Evolutionary conservation across 2,888 invertebrate species (phyloP).

Genomic region (Nemoura dubitans): DNA sequence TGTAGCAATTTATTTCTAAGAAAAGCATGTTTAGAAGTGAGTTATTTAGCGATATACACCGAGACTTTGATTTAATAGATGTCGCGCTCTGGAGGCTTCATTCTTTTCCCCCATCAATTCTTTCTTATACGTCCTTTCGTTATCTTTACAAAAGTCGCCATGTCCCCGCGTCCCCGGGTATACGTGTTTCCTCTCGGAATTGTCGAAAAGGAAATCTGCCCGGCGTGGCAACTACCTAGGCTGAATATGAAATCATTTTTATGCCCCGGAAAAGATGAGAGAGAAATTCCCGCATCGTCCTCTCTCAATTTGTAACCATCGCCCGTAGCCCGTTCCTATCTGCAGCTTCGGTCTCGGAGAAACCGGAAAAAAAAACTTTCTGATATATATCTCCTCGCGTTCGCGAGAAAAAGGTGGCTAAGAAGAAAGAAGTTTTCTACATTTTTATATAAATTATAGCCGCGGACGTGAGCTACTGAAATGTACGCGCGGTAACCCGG

Average conservation of each 20-base stretch:
- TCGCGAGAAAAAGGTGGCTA: background rate
- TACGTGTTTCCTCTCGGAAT: background rate
- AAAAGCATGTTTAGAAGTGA: background rate
- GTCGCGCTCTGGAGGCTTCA: background rate
- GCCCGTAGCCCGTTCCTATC: background rate
- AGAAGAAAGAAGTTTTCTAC: background rate
- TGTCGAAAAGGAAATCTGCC: background rate
- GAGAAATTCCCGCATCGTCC: background rate
- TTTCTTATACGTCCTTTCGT: background rate
- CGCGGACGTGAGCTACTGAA: background rate
- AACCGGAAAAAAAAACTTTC: background rate
- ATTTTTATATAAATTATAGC: background rate
- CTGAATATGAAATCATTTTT: constrained; percentile 7
- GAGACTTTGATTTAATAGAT: background rate
- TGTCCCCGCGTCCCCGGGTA: background rate
- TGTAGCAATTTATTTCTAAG: background rate
- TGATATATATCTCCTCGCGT: background rate
- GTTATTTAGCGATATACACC: background rate
- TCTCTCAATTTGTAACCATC: background rate
- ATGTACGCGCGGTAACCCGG: background rate
- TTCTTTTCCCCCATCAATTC: too few relatives aligned
- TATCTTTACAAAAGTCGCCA: constrained; percentile 12
- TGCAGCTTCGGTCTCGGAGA: background rate
- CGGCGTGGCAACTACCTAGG: background rate
- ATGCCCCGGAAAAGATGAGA: background rate